Base-by-base conservation (phyloP, 2,113 vertebrate genomes). In the Pluvialis apricaria region DNA sequence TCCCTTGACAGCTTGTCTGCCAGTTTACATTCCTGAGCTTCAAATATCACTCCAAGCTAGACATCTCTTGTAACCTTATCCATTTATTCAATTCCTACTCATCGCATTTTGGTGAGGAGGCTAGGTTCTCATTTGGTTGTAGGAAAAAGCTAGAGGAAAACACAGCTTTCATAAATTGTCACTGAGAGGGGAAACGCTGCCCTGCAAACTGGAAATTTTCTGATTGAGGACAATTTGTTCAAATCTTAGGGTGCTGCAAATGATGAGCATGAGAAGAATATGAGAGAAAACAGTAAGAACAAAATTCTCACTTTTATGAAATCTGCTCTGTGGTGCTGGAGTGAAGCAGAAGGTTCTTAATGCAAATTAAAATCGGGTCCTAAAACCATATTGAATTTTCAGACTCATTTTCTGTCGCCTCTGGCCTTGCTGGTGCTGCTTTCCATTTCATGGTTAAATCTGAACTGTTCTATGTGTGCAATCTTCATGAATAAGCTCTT, bases 11-110 rank as follows among this genome's bases (percentile, higher is more conserved):
- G 85, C 75, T 93, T 93, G 75, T 72, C 85, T 94, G 88, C 40
- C 80, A 58, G 71, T 78, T 96, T 94, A 80, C 60, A 71, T 96
- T 94, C 88, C 94, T 92, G 47, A 90, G 92, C 71, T 90, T 95
- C 92, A 88, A 29, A 54, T 88, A 93, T 60, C 90, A 88, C 75
- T 87, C 15, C 57, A 90, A 88, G 82, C 70, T 79, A 95, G 90
- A 87, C 38, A 76, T 49, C 45, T 94, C 92, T 90, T 90, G 92
- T 86, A 96, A 90, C 61, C 54, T 96, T 71, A 93, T 71, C 79
- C 64, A 73, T 85, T 90, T 96, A 72, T 93, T 94, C 85, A 19
- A n/a, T 90, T 93, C 66, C 78, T 95, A 82, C 82, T 91, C 71
- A 57, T 90, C 62, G 36, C 45, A n/a, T 79, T 91, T 94, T 91